Evolutionary conservation across 2,113 vertebrate genomes (phyloP), one percentile per base, ranked within the genome.

Genomic region (Platichthys stellatus): DNA sequence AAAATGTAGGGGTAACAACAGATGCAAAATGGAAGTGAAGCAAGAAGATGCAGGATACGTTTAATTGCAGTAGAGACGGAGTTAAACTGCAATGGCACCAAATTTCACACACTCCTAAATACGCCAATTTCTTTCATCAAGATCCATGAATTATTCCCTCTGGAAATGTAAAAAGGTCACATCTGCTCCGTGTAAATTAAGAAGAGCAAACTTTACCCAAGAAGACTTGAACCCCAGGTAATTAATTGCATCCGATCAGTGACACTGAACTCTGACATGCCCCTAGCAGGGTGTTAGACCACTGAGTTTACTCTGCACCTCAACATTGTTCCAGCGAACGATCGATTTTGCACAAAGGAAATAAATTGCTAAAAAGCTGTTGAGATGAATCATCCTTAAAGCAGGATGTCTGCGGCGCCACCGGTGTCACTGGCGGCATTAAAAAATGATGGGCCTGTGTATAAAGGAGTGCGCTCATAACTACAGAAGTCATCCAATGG

Each of bases 401-500:
- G 3, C 67, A 69, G 23, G 45, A 17, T 18, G 53, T 79, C 57
- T 47, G 20, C 78, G 61, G 49, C n/a, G 61, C 20, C 47, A 67
- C 28, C 3, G 5, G 76, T 82, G 62, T 81, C 78, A 71, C 64
- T 79, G 58, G 23, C 74, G 62, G 63, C 53, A 82, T 81, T 77
- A 70, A 83, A 63, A 83, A 84, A 68, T 65, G 0, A 78, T 68
- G 57, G 71, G 60, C 69, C 54, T 6, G 45, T 60, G 69, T 74
- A 58, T 63, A 75, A 87, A 77, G 63, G 26, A 67, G 70, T 58
- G 60, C 4, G 18, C 78, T 82, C 31, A 38, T 83, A 77, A 84
- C 76, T 40, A 83, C 70, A 73, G 78, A 86, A 86, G 66, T 86
- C 78, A 76, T 77, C 66, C 65, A 86, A 72, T 86, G 77, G 87